Evolutionary conservation across 2,113 vertebrate genomes (phyloP).

Genomic region (Osmerus eperlanus): DNA sequence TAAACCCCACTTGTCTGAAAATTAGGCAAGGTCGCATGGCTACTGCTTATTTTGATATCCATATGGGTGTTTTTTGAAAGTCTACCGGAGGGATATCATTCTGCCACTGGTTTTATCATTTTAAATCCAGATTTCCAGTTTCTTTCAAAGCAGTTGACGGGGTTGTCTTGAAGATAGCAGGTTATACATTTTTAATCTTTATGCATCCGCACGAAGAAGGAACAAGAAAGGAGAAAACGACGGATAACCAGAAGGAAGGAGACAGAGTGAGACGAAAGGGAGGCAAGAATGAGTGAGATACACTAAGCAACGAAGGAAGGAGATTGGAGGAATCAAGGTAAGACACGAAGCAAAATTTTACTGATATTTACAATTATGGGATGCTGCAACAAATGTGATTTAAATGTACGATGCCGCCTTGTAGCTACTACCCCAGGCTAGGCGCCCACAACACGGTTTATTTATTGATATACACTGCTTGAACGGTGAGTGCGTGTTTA

Average conservation of each 20-base stretch:
- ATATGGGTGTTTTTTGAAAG: conserved; percentile 48
- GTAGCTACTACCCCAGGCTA: conserved; percentile 20
- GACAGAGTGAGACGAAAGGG: conserved; percentile 40
- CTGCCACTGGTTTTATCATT: conserved; percentile 17
- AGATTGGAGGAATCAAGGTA: conserved; percentile 72
- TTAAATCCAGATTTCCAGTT: conserved; percentile 38
- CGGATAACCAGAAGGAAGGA: conserved; percentile 60
- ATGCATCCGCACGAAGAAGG: conserved; percentile 74
- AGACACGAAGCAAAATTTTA: conserved; percentile 39
- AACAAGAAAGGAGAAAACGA: conserved; percentile 63
- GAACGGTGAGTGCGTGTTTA: conserved; percentile 47
- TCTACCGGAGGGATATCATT: conserved; percentile 52
- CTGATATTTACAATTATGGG: conserved; percentile 14
- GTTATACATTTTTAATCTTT: conserved; percentile 73
- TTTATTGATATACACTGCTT: conserved; percentile 54
- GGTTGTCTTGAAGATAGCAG: conserved; percentile 55
- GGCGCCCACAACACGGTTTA: conserved; percentile 47
- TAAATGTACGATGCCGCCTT: conserved; percentile 16
- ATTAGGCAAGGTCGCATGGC: conserved; percentile 43
- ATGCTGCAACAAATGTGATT: conserved; percentile 24
- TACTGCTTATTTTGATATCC: conserved; percentile 60
- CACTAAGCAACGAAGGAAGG: conserved; percentile 63
- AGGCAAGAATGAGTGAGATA: conserved; percentile 69
- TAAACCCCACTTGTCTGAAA: conserved; percentile 12
- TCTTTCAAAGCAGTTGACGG: conserved; percentile 25